Evolutionary conservation across 1,140 invertebrate species (phyloP).

Genomic region (Drosophila obscura): DNA sequence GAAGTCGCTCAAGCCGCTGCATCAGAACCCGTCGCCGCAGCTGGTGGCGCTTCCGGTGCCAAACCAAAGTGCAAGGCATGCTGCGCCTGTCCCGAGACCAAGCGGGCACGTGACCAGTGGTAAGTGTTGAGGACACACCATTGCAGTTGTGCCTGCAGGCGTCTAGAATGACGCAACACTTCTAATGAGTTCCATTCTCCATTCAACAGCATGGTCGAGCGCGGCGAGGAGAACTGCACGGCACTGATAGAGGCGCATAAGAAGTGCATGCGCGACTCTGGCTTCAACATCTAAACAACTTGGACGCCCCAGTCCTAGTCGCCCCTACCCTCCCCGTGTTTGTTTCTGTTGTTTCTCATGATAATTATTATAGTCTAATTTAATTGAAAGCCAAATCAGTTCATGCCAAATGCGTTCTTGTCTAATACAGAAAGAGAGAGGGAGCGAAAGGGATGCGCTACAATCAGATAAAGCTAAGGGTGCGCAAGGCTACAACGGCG

Average conservation of each 20-base stretch:
- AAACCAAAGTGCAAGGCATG: constrained; percentile 95
- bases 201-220: constrained; percentile 93
- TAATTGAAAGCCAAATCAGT: constrained; percentile 44
- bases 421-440: too few species aligned
- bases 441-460: neutral
- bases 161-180: constrained; percentile 50
- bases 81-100: constrained; percentile 99
- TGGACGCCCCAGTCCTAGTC: neutral
- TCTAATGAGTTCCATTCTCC: neutral
- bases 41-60: constrained; percentile 71
- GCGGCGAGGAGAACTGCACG: constrained; percentile 96
- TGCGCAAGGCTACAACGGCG: constrained; percentile 67
- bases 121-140: constrained; percentile 84
- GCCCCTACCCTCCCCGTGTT: constrained; percentile 29
- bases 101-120: constrained; percentile 95
- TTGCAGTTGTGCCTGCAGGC: neutral
- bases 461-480: constrained; percentile 55
- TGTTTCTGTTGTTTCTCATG: constrained; percentile 67
- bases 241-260: constrained; percentile 97
- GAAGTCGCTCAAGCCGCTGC: constrained; percentile 68
- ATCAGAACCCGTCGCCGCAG: constrained; percentile 34
- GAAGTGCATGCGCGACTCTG: constrained; percentile 96
- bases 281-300: constrained; percentile 89
- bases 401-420: constrained; percentile 13
- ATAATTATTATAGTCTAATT: constrained; percentile 78